phyloP scores from a whole-genome alignment of 1,140 invertebrate genomes.

The Dendrolimus kikuchii region DNA sequence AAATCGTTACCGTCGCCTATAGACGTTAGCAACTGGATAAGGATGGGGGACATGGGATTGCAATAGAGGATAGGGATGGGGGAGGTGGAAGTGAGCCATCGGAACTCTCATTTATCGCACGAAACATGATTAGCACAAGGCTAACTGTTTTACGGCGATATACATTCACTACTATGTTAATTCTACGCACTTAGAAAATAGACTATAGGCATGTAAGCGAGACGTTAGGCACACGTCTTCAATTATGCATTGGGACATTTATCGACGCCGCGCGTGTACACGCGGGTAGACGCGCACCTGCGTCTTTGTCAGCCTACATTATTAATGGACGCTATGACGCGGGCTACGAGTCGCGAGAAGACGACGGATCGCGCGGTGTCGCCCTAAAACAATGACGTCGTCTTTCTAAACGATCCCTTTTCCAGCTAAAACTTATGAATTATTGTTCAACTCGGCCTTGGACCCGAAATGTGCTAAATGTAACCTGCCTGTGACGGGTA shows the following conservation, averaged over 20 bases:
- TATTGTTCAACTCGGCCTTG: conserved; percentile 11
- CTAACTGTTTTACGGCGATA: background rate
- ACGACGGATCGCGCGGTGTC: conserved; percentile 12
- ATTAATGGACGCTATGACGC: conserved; percentile 38
- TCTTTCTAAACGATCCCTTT: conserved; percentile 22
- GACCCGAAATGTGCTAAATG: background rate
- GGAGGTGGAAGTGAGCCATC: too few species aligned
- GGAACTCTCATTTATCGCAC: too few species aligned
- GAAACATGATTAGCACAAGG: background rate
- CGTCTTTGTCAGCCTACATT: conserved; percentile 55
- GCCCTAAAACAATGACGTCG: conserved; percentile 17
- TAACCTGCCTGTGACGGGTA: too few species aligned
- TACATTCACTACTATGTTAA: conserved; percentile 17
- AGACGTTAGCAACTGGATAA: too few species aligned
- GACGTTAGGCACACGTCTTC: conserved; percentile 42
- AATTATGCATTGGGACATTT: conserved; percentile 64
- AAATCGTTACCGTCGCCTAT: too few species aligned
- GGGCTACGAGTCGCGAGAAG: conserved; percentile 6
- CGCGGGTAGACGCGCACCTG: conserved; percentile 34
- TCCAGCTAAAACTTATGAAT: conserved; percentile 20
- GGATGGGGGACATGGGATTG: too few species aligned
- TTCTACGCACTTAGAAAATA: conserved; percentile 33
- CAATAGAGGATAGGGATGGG: too few species aligned
- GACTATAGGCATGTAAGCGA: conserved; percentile 40
- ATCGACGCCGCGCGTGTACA: conserved; percentile 29